phyloP scores from a whole-genome alignment of 2,797 vertebrate genomes.

The Anguilla pacifica region DNA sequence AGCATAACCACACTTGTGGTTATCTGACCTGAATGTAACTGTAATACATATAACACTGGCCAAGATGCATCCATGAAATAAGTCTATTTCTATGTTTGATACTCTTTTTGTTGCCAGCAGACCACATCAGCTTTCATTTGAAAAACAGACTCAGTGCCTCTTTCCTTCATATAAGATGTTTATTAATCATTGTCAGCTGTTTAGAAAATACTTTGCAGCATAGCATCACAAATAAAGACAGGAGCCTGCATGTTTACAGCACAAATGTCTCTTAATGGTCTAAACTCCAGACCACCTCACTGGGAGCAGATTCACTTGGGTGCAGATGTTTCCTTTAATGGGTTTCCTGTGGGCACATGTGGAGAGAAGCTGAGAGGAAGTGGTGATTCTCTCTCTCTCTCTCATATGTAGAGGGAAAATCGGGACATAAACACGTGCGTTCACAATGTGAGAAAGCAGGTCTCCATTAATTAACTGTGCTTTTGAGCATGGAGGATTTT shows the following conservation, averaged over 20 bases:
- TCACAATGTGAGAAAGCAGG: conserved; percentile 29
- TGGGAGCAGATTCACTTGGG: conserved; percentile 10
- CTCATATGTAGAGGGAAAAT: conserved; percentile 30
- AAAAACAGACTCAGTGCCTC: background rate
- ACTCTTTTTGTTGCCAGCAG: background rate
- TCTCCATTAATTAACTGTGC: conserved; percentile 34
- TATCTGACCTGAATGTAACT: background rate
- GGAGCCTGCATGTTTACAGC: background rate
- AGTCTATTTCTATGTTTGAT: background rate
- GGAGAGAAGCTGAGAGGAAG: conserved; percentile 53
- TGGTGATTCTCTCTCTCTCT: conserved; percentile 37
- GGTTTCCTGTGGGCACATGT: conserved; percentile 61
- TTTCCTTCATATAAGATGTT: background rate
- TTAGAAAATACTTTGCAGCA: background rate
- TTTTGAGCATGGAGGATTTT: conserved; percentile 9
- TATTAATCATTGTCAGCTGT: background rate
- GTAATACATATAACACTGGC: background rate
- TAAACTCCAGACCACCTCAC: background rate
- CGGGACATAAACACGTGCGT: conserved; percentile 4
- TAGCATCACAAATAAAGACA: background rate
- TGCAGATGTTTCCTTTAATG: conserved; percentile 17
- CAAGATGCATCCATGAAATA: background rate
- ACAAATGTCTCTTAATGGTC: background rate
- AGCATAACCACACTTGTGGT: background rate
- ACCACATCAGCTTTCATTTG: background rate